A percentile compares a stretch with the other conserved stretches of the same genome.
Evolutionary conservation across 1,140 invertebrate genomes (phyloP).

Genomic region (Galleria mellonella): DNA sequence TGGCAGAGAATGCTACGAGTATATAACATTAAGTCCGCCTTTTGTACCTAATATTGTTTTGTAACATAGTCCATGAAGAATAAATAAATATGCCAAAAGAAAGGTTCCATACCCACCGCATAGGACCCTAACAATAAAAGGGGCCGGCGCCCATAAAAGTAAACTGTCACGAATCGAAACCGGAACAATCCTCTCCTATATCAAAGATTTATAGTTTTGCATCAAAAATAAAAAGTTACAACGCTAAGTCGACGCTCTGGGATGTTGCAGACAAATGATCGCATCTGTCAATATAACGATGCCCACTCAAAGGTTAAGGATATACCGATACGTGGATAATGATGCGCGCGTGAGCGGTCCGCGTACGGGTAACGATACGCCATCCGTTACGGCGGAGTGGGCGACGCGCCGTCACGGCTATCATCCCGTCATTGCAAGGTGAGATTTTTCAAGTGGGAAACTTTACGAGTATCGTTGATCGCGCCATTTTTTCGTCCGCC

Average conservation of each 20-base stretch:
- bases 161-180: slow-evolving; percentile 5
- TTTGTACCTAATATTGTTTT: too few relatives aligned
- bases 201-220: slow-evolving; percentile 12
- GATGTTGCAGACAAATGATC: slow-evolving; percentile 10
- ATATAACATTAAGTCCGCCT: too few relatives aligned
- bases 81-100: too few relatives aligned
- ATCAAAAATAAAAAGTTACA: slow-evolving; percentile 16
- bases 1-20: too few relatives aligned
- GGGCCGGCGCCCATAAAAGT: neutral
- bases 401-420: neutral
- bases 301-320: slow-evolving; percentile 13
- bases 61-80: too few relatives aligned
- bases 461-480: neutral
- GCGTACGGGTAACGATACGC: neutral
- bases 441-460: slow-evolving; percentile 1
- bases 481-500: too few relatives aligned
- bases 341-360: neutral
- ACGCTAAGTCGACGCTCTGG: slow-evolving; percentile 6
- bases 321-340: slow-evolving; percentile 5
- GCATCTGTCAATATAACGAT: slow-evolving; percentile 15
- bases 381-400: slow-evolving; percentile 4
- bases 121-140: slow-evolving; percentile 1
- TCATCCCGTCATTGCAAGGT: slow-evolving; percentile 1
- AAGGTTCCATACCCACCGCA: too few relatives aligned
- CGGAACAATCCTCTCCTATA: slow-evolving; percentile 5